phyloP scores from a whole-genome alignment of 2,113 vertebrate species.

The Castor canadensis region DNA sequence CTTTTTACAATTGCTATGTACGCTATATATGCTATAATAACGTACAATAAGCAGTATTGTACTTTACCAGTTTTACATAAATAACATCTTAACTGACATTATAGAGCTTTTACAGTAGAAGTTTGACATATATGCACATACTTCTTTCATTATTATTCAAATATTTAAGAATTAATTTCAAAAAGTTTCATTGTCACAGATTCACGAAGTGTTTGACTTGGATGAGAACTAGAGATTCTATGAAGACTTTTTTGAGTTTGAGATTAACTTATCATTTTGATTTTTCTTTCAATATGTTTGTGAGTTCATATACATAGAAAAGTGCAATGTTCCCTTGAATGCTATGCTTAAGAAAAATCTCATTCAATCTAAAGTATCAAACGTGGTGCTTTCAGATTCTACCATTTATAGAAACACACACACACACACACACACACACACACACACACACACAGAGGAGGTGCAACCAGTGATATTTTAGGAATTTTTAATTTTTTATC shows the following conservation, averaged over 20 bases:
- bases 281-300: background rate
- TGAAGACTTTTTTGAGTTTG: background rate
- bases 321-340: background rate
- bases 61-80: background rate
- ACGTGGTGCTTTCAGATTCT: background rate
- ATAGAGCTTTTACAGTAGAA: background rate
- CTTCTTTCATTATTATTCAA: background rate
- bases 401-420: background rate
- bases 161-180: background rate
- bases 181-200: background rate
- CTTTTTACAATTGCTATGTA: background rate
- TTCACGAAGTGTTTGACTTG: background rate
- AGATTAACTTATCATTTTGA: background rate
- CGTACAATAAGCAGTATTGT: background rate
- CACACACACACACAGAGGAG: too few species aligned
- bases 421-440: too few species aligned
- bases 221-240: background rate
- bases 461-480: background rate
- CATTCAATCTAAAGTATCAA: background rate
- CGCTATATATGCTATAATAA: background rate
- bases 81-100: background rate
- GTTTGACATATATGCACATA: background rate
- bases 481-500: slow-evolving; percentile 30
- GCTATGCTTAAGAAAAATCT: background rate
- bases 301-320: background rate